Percentiles rank a stretch among this genome's conserved stretches.
These are phyloP conservation scores for Uloborus diversus DNA, from an alignment of 1,140 invertebrate genomes.

Conservation along the genomic window DNA sequence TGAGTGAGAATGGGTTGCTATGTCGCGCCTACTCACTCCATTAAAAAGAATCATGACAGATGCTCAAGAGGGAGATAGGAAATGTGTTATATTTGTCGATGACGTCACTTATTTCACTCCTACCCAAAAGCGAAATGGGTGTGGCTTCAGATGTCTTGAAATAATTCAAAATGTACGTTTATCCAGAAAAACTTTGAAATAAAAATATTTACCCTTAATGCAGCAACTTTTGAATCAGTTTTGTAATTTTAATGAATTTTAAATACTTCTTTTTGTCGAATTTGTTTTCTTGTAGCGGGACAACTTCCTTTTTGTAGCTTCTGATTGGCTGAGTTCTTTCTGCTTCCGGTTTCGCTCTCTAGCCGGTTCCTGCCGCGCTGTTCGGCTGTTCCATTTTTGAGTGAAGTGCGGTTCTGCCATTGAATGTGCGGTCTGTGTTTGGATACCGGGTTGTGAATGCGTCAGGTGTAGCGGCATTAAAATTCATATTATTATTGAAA, in stretches of 20 bases:
- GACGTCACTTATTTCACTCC: slow-evolving; percentile 2
- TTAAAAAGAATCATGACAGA: slow-evolving; percentile 18
- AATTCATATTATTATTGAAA: too few relatives aligned
- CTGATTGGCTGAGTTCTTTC: neutral
- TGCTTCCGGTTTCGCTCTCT: slow-evolving; percentile 29
- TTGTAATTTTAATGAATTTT: too few relatives aligned
- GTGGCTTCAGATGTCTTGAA: neutral
- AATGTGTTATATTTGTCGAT: slow-evolving; percentile 22
- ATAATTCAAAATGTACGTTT: too few relatives aligned
- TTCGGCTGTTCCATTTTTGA: neutral
- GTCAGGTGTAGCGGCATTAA: too few relatives aligned
- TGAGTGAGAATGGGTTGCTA: neutral
- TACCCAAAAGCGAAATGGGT: neutral
- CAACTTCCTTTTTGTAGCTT: neutral
- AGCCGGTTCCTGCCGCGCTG: neutral
- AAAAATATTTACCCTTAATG: too few relatives aligned
- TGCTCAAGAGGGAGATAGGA: neutral
- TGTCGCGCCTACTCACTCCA: slow-evolving; percentile 1
- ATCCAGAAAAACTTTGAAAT: too few relatives aligned
- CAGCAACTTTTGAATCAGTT: too few relatives aligned
- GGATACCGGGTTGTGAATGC: too few relatives aligned
- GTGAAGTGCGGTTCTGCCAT: neutral
- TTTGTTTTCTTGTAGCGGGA: too few relatives aligned
- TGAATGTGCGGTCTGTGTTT: too few relatives aligned
- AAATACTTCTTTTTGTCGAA: too few relatives aligned